Evolutionary conservation across 2,113 vertebrate genomes (phyloP).

Genomic region (Glareola pratincola): DNA sequence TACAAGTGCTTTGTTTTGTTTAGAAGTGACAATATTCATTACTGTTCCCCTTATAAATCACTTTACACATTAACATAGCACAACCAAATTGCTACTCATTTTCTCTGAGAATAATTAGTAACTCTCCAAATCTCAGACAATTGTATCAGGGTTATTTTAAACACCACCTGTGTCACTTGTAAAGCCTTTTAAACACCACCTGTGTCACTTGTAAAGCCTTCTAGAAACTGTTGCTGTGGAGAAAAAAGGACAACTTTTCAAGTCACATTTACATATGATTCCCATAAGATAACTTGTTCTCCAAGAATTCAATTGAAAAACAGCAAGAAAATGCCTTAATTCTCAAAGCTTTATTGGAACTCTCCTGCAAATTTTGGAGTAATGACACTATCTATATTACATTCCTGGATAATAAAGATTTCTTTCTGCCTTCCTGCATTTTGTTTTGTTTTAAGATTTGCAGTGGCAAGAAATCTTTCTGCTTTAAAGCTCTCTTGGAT

Average conservation of each 20-base stretch:
- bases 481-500: background rate
- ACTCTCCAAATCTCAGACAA: background rate
- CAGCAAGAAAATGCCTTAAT: background rate
- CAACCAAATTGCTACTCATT: background rate
- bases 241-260: background rate
- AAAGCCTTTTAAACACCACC: background rate
- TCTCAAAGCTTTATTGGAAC: background rate
- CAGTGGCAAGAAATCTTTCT: background rate
- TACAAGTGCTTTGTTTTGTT: constrained; percentile 10
- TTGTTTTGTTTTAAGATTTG: background rate
- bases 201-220: background rate
- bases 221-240: background rate
- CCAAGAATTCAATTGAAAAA: background rate
- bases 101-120: background rate
- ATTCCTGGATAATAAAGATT: background rate
- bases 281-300: background rate
- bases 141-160: background rate
- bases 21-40: constrained; percentile 15
- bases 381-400: background rate
- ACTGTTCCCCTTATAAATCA: constrained; percentile 15
- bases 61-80: background rate
- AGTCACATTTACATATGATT: background rate
- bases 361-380: background rate
- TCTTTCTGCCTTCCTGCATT: background rate
- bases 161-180: background rate